These are phyloP conservation scores for Oopsacas minuta DNA, from an alignment of 37 sponge, comb jelly and placozoan genomes.

Conservation along the genomic window DNA sequence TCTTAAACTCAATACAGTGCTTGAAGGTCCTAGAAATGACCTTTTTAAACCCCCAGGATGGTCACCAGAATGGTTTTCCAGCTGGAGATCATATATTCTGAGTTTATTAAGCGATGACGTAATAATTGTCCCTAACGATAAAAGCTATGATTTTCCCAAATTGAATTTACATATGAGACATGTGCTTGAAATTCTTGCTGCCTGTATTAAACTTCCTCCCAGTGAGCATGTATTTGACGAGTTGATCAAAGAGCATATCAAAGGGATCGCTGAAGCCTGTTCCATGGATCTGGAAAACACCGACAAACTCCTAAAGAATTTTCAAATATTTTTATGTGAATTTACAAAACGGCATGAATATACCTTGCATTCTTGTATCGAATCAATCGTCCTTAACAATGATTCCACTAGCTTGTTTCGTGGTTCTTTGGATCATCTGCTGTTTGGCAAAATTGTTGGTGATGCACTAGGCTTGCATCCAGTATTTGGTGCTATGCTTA, in stretches of 20 bases:
- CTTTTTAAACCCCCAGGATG: not conserved
- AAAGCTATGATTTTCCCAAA: not conserved
- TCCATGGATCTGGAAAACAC: constrained; percentile 2
- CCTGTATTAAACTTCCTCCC: not conserved
- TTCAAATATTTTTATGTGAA: not conserved
- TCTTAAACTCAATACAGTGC: not conserved
- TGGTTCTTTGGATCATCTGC: not conserved
- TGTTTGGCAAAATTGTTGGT: constrained; percentile 6
- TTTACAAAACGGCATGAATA: constrained; percentile 13
- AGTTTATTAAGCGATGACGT: not conserved
- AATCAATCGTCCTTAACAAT: not conserved
- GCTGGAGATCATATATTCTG: not conserved
- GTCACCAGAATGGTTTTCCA: not conserved
- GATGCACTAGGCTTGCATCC: constrained; percentile 14
- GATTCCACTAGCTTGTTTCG: not conserved
- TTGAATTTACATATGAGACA: constrained; percentile 15
- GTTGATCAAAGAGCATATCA: not conserved
- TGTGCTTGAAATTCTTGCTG: constrained; percentile 11
- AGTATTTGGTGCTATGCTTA: constrained; percentile 8
- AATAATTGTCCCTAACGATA: not conserved
- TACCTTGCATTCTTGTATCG: not conserved
- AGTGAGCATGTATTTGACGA: not conserved
- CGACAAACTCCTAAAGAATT: not conserved
- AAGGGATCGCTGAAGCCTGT: not conserved
- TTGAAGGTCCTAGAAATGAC: not conserved